Percentiles rank a stretch among this genome's conserved stretches.
phyloP scores from a whole-genome alignment of 2,113 vertebrate genomes.

The Mixornis gularis region DNA sequence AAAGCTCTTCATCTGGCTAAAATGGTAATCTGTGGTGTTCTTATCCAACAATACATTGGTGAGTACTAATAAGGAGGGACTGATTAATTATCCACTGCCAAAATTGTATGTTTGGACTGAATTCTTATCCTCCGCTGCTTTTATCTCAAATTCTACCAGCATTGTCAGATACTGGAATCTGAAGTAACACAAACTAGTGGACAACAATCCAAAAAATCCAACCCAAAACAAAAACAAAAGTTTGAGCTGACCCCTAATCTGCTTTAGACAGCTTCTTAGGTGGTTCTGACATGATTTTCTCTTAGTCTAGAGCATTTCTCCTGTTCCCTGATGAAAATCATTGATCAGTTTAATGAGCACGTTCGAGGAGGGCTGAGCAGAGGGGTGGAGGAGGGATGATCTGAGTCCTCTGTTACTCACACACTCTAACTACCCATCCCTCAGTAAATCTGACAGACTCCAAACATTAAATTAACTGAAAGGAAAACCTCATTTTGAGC shows the following conservation, averaged over 20 bases:
- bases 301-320: constrained; percentile 1
- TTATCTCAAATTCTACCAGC: neutral
- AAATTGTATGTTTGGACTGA: neutral
- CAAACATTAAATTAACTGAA: constrained; percentile 51
- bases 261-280: neutral
- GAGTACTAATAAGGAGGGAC: neutral
- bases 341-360: constrained; percentile 38
- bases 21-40: neutral
- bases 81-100: neutral
- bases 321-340: constrained; percentile 13
- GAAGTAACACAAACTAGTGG: neutral
- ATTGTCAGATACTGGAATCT: neutral
- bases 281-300: neutral
- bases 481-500: constrained; percentile 50
- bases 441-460: constrained; percentile 40
- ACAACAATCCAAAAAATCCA: neutral
- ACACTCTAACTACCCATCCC: neutral
- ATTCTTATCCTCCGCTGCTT: neutral
- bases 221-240: neutral
- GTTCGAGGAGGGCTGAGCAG: neutral
- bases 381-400: neutral
- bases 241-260: neutral
- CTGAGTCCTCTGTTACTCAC: constrained; percentile 2
- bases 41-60: neutral
- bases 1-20: neutral